phyloP scores from a whole-genome alignment of 2,888 invertebrate species.

The Rapana venosa region DNA sequence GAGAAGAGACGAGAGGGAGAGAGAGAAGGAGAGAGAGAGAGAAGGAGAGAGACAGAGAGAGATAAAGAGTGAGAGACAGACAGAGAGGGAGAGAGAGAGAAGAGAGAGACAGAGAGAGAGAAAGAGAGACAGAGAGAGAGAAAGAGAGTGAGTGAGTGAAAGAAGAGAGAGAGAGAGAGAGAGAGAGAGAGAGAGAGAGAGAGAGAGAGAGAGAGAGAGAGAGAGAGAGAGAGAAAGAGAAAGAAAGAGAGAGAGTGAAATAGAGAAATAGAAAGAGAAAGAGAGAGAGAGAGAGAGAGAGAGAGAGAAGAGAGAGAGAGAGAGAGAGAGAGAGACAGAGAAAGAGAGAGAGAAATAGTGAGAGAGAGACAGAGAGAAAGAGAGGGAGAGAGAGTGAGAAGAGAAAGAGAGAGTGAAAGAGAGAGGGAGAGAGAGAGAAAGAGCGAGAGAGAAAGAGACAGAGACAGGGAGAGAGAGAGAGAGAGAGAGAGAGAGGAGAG shows the following conservation, averaged over 20 bases:
- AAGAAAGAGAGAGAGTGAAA: not conserved
- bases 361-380: too few species aligned
- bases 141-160: not conserved
- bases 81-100: not conserved
- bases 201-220: slow-evolving; percentile 14
- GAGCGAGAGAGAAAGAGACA: too few species aligned
- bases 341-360: too few species aligned
- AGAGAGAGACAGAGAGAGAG: not conserved
- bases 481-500: too few species aligned
- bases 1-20: not conserved
- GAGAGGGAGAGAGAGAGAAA: too few species aligned
- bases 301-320: too few species aligned
- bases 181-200: slow-evolving; percentile 11
- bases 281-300: not conserved
- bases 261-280: not conserved
- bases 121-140: slow-evolving; percentile 3
- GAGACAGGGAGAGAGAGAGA: too few species aligned
- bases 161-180: not conserved
- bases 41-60: not conserved
- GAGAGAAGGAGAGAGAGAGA: slow-evolving; percentile 2
- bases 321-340: too few species aligned
- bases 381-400: too few species aligned
- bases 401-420: too few species aligned
- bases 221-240: not conserved
- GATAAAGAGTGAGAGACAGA: not conserved